phyloP scores from a whole-genome alignment of 2,113 vertebrate genomes.

The Indicator indicator region DNA sequence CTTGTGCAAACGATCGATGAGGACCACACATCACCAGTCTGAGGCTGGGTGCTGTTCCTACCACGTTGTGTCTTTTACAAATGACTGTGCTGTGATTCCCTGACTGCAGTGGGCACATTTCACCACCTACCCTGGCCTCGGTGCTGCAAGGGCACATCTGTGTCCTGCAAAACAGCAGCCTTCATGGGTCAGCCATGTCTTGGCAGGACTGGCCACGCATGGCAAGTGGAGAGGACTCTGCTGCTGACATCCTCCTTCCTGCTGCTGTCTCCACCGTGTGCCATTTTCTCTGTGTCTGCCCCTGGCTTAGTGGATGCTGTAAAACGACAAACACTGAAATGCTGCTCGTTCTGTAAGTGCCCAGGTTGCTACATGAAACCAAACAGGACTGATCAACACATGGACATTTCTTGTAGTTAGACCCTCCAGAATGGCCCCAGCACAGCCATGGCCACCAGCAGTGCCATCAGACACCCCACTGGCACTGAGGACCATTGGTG shows the following conservation, averaged over 20 bases:
- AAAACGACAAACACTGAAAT: not conserved
- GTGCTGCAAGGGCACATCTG: not conserved
- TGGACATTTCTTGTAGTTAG: not conserved
- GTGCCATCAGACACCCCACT: not conserved
- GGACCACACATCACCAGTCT: not conserved
- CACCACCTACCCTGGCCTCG: not conserved
- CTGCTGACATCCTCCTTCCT: not conserved
- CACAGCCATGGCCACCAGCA: not conserved
- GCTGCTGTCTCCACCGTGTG: conserved; percentile 11
- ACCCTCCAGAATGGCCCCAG: not conserved
- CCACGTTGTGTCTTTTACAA: not conserved
- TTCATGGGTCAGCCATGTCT: accelerated
- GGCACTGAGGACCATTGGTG: accelerated
- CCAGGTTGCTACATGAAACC: not conserved
- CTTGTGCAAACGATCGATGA: accelerated
- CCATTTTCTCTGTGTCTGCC: not conserved
- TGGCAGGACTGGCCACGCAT: not conserved
- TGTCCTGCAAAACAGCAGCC: not conserved
- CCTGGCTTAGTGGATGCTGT: not conserved
- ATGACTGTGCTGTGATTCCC: not conserved
- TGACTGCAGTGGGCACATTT: not conserved
- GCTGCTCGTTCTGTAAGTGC: not conserved
- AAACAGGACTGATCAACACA: not conserved
- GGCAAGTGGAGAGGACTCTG: not conserved
- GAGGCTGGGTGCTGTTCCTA: not conserved